A percentile compares a stretch with the other conserved stretches of the same genome.
phyloP scores from a whole-genome alignment of 2,797 vertebrate genomes.

The Labroides dimidiatus region DNA sequence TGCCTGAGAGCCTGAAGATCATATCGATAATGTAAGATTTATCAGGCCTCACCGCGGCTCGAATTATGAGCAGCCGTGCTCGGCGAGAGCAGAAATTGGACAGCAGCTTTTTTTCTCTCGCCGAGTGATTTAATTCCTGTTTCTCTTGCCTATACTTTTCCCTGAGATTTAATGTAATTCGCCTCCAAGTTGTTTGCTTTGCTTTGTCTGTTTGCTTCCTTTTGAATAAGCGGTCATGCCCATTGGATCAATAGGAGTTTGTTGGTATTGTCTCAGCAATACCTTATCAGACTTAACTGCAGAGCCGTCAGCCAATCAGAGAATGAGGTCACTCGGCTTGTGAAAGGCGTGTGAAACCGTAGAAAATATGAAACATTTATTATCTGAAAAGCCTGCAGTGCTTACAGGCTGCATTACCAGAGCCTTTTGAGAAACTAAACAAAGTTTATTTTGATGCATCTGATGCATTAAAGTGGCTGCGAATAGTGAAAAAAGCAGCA shows the following conservation, averaged over 20 bases:
- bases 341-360: slow-evolving; percentile 47
- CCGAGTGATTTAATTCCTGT: slow-evolving; percentile 73
- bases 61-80: slow-evolving; percentile 77
- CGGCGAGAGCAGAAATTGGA: slow-evolving; percentile 75
- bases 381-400: slow-evolving; percentile 47
- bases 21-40: slow-evolving; percentile 84
- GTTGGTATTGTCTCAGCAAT: slow-evolving; percentile 64
- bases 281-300: slow-evolving; percentile 71
- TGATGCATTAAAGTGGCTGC: slow-evolving; percentile 27
- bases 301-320: slow-evolving; percentile 58
- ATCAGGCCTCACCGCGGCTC: slow-evolving; percentile 72
- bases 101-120: slow-evolving; percentile 52
- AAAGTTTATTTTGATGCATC: slow-evolving; percentile 18
- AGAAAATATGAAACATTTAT: slow-evolving; percentile 64
- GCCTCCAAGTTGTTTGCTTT: slow-evolving; percentile 73
- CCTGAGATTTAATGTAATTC: slow-evolving; percentile 74
- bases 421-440: slow-evolving; percentile 47
- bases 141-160: slow-evolving; percentile 69
- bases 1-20: slow-evolving; percentile 75
- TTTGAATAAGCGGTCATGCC: slow-evolving; percentile 69
- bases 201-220: slow-evolving; percentile 70
- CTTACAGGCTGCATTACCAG: slow-evolving; percentile 44
- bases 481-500: neutral
- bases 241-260: slow-evolving; percentile 73
- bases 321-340: slow-evolving; percentile 61